Evolutionary conservation across 2,113 vertebrate genomes (phyloP), one percentile per base, ranked within the genome.

Genomic region (Nesoenas mayeri): DNA sequence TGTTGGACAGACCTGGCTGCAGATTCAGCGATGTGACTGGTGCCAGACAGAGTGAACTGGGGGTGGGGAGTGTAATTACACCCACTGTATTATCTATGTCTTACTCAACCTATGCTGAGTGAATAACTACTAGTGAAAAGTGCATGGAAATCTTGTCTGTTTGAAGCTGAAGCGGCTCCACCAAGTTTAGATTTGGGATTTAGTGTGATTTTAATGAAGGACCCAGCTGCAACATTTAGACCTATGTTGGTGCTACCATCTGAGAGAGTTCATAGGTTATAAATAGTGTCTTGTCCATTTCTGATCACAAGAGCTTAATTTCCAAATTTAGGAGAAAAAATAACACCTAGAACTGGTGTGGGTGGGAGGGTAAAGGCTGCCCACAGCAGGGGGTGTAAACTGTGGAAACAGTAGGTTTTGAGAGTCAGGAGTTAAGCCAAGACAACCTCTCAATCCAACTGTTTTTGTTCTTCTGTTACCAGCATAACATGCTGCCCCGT

Each of bases 381-480:
- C 78, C 32, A 67, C 11, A 36, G 14, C 48, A 72, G 4, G 11
- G 25, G 60, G 60, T 65, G 38, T 75, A 83, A 64, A 66, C 79
- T 60, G 21, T 42, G 38, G 64, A 53, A 53, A 38, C 1, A 3
- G 6, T 54, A n/a, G 24, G 17, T 6, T 91, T 74, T 87, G 34
- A n/a, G 44, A 89, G 34, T 62, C 78, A 66, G 40, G 54, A 88
- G 31, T 89, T 71, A 85, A 87, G 42, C 22, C n/a, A 85, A 85
- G 64, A 38, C 67, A 85, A 42, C n/a, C 56, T 88, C 70, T 73
- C 67, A 75, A 36, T 69, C 54, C 67, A 79, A 79, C 51, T 64
- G 88, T 29, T 93, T 94, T 91, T 85, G 31, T 93, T 94, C 91
- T 77, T 81, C 89, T 83, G 42, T 62, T 88, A 93, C 64, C 82